Evolutionary conservation across 2,888 invertebrate genomes (phyloP), one percentile per base, ranked within the genome.

Genomic region (Iselma pallidipennis): DNA sequence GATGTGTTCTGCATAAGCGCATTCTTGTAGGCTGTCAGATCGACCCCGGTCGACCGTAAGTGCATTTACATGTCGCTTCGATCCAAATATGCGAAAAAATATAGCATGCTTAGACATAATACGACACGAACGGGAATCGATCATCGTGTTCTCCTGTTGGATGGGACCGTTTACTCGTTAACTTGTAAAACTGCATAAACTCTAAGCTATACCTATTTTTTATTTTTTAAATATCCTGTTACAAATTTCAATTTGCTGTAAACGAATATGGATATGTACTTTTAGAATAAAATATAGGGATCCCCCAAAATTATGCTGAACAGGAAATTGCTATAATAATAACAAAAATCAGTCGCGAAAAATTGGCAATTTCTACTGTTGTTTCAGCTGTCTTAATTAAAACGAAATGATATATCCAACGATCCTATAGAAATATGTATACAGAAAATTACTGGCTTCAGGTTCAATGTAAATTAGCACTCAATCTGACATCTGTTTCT

Each of bases 61-160:
- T 81, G 81, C 81, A 81, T 81, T 81, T 81, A 78, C 81, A 77
- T 81, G 81, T 81, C 77, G 78, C 74, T 71, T 65, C 71, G 72
- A 73, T 74, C 76, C 74, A 74, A 76, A 78, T 76, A 76, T 78
- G 79, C 77, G 78, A 78, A 78, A 80, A 80, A 79, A 78, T 77
- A 78, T 76, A 76, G 76, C 76, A 70, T 76, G 78, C 78, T 77
- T 76, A 75, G 78, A 79, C 79, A 79, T 79, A 78, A 79, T 79
- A 78, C 78, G 76, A 78, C 77, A 78, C 75, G 76, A 74, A 76
- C 74, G 78, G 77, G 78, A 78, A 80, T 80, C 80, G 80, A 80
- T 80, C 79, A 79, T 77, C 76, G 66, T 75, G 76, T 74, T 66
- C 66, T 67, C 55, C 68, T 75, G 73, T 73, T 71, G 70, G 76